Conservation (phyloP, 2,888 invertebrate species). For the Melikaiella ostensackeni region DNA sequence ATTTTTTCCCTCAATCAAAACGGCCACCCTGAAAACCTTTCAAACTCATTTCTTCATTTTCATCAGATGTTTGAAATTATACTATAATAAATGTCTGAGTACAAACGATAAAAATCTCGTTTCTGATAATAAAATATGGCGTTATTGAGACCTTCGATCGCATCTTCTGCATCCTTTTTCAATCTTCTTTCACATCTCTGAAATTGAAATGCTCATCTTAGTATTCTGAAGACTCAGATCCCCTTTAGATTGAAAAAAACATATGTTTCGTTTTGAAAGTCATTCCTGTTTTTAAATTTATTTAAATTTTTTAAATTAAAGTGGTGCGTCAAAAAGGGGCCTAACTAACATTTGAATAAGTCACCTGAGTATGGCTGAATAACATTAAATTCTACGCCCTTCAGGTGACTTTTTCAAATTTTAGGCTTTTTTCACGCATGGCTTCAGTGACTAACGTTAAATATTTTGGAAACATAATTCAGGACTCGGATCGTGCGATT, state of each 20-base stretch:
- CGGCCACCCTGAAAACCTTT: no score
- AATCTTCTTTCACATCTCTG: constrained; percentile 25
- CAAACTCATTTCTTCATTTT: not conserved
- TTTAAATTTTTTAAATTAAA: not conserved
- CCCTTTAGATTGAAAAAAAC: constrained; percentile 12
- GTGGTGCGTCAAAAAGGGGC: no score
- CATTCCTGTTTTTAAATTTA: not conserved
- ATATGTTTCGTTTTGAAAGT: not conserved
- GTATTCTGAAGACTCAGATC: constrained; percentile 12
- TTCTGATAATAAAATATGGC: constrained; percentile 27
- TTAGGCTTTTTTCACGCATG: no score
- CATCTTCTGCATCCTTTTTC: constrained; percentile 27
- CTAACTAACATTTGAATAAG: no score
- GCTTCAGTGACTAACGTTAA: no score
- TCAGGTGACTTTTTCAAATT: no score
- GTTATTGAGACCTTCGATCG: constrained; percentile 23
- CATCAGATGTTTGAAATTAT: not conserved
- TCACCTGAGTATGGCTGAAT: no score
- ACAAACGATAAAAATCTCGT: constrained; percentile 14
- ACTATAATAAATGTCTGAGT: constrained; percentile 31
- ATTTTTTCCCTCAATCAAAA: no score
- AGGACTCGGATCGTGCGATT: no score
- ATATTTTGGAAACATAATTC: no score
- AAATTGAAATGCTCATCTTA: constrained; percentile 29
- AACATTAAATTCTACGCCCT: no score